phyloP scores from a whole-genome alignment of 2,888 invertebrate species.

The Sceliomorpha sp. region DNA sequence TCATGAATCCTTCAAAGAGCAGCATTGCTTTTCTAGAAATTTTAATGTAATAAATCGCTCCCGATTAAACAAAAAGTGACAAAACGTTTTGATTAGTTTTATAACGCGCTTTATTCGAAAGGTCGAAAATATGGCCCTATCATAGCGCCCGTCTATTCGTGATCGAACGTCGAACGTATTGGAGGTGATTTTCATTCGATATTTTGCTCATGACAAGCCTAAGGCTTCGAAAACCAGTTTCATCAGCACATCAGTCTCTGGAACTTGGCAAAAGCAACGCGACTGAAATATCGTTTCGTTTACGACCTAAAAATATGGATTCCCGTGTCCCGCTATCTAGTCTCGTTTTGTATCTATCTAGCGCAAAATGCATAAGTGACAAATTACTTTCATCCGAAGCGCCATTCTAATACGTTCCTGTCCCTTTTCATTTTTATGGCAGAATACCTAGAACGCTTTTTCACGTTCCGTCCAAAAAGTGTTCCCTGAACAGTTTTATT shows the following conservation, averaged over 20 bases:
- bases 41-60: no score
- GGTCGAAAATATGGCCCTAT: no score
- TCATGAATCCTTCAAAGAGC: no score
- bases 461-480: no score
- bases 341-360: neutral
- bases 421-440: neutral
- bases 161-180: slow-evolving; percentile 21
- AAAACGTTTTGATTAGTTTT: no score
- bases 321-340: neutral
- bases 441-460: neutral
- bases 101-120: no score
- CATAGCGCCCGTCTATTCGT: slow-evolving; percentile 10
- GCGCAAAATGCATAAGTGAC: neutral
- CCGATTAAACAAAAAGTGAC: no score
- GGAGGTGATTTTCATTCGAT: slow-evolving; percentile 3
- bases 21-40: no score
- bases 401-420: neutral
- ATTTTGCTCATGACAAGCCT: slow-evolving; percentile 24
- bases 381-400: neutral
- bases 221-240: slow-evolving; percentile 55
- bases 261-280: slow-evolving; percentile 35
- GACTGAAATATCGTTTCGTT: slow-evolving; percentile 1
- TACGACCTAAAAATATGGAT: neutral
- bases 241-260: slow-evolving; percentile 22
- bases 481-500: no score